Conservation (phyloP, 2,888 invertebrate genomes). For the Brachyptera risi region DNA sequence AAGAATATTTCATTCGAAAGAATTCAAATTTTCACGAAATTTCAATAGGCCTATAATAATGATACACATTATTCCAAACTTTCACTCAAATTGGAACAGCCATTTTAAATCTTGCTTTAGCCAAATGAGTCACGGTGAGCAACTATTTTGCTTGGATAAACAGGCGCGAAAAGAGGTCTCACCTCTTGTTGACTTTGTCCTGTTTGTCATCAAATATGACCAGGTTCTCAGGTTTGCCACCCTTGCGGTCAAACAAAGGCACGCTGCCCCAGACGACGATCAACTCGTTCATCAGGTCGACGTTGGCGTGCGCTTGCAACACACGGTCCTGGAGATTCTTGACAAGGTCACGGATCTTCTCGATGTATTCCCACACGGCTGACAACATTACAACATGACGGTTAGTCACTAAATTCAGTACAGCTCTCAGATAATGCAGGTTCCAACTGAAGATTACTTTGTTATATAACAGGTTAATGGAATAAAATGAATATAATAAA, state of each 20-base stretch:
- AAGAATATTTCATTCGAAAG: too few relatives aligned
- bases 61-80: too few relatives aligned
- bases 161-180: too few relatives aligned
- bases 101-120: too few relatives aligned
- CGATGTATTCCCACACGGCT: slow-evolving; percentile 65
- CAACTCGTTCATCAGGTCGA: slow-evolving; percentile 52
- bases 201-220: slow-evolving; percentile 55
- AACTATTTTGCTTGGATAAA: too few relatives aligned
- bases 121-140: too few relatives aligned
- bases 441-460: too few relatives aligned
- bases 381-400: slow-evolving; percentile 1
- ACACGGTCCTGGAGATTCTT: slow-evolving; percentile 68
- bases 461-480: too few relatives aligned
- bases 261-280: slow-evolving; percentile 67
- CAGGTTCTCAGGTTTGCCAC: slow-evolving; percentile 55
- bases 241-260: slow-evolving; percentile 73
- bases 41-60: too few relatives aligned
- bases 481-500: too few relatives aligned
- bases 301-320: slow-evolving; percentile 61
- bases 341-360: slow-evolving; percentile 61
- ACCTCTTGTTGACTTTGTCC: slow-evolving; percentile 47
- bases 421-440: not conserved
- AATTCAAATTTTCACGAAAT: too few relatives aligned
- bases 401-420: not conserved
- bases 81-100: too few relatives aligned